phyloP scores from a whole-genome alignment of 2,797 vertebrate genomes.

The Strix occidentalis region DNA sequence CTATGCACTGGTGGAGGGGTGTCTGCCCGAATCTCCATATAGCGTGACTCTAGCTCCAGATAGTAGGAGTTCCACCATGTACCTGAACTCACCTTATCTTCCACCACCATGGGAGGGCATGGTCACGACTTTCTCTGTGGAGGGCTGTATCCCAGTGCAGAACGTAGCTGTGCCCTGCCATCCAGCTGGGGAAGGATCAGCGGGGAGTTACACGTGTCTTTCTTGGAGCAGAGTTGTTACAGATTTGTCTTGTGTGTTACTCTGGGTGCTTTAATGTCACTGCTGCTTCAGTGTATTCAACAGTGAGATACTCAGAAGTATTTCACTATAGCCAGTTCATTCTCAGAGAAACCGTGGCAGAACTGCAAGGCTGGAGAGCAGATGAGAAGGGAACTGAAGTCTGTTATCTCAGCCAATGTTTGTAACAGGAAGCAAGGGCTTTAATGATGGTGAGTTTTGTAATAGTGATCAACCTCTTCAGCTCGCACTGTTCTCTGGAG shows the following conservation, averaged over 20 bases:
- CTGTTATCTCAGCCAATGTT: rapidly evolving
- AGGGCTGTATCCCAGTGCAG: neutral
- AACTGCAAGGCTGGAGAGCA: neutral
- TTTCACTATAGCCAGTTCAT: neutral
- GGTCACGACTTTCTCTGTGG: rapidly evolving
- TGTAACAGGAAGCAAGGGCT: neutral
- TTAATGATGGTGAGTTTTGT: neutral
- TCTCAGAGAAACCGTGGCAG: neutral
- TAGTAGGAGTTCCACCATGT: neutral
- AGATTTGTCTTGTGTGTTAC: rapidly evolving
- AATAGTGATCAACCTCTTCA: neutral
- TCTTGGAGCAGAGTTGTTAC: neutral
- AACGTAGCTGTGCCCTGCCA: neutral
- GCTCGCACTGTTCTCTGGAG: neutral
- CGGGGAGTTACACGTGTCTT: rapidly evolving
- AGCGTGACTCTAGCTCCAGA: neutral
- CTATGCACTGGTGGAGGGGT: rapidly evolving
- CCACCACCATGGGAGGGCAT: rapidly evolving
- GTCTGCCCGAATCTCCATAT: neutral
- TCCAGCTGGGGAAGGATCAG: neutral
- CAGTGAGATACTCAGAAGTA: neutral
- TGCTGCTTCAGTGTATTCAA: neutral
- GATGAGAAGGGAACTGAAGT: neutral
- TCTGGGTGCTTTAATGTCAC: neutral
- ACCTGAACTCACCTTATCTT: neutral